Evolutionary conservation across 2,797 vertebrate genomes (phyloP).

Genomic region (Syndactyla subalaris): DNA sequence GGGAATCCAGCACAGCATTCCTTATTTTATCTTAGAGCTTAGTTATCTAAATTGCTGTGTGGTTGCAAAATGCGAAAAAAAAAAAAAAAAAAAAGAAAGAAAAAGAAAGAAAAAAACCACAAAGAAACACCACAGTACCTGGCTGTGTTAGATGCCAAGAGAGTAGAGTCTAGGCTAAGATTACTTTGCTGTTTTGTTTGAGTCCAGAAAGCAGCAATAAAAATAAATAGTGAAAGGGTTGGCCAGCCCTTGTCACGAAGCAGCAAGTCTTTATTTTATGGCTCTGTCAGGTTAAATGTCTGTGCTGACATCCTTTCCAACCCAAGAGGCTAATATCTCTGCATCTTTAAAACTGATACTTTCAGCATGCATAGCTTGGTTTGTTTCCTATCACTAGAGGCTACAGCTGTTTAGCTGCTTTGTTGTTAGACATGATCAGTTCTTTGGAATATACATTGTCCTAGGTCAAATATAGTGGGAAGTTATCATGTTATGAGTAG

Average conservation of each 20-base stretch:
- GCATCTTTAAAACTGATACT: neutral
- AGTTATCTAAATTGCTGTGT: conserved; percentile 25
- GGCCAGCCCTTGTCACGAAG: neutral
- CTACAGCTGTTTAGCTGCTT: neutral
- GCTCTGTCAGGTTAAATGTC: neutral
- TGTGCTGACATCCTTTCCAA: neutral
- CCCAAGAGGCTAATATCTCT: neutral
- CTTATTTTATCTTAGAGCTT: conserved; percentile 42
- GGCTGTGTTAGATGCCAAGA: neutral
- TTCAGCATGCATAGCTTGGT: neutral
- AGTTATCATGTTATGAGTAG: neutral
- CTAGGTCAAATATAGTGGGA: neutral
- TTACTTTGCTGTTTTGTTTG: conserved; percentile 10
- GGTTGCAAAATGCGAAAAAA: neutral
- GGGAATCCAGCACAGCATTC: neutral
- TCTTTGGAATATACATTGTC: neutral
- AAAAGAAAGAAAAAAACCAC: neutral
- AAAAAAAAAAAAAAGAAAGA: neutral
- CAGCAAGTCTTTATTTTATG: conserved; percentile 9
- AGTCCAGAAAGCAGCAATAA: conserved; percentile 32
- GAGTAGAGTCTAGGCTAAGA: neutral
- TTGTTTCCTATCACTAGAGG: neutral
- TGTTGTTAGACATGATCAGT: neutral
- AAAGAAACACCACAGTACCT: neutral
- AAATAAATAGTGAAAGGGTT: conserved; percentile 11